Conservation (phyloP, 2,113 vertebrate species). For the Sminthopsis crassicaudata region DNA sequence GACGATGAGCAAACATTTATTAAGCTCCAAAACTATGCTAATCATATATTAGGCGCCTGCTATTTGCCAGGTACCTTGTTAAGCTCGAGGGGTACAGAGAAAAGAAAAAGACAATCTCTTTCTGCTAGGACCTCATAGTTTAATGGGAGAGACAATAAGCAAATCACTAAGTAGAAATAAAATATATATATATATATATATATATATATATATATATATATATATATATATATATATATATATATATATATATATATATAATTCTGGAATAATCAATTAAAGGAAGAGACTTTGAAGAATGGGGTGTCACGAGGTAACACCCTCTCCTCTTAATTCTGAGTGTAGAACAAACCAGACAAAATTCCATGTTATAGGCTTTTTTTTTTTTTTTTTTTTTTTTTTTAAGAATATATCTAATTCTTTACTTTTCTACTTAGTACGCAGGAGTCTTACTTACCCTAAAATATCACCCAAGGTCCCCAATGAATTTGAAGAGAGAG, state of each 20-base stretch:
- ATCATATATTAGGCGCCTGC: too few species aligned
- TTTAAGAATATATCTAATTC: neutral
- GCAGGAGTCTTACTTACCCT: neutral
- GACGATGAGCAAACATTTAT: neutral
- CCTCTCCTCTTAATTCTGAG: too few species aligned
- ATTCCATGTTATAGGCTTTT: too few species aligned
- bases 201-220: too few species aligned
- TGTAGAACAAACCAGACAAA: too few species aligned
- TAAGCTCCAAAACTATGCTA: neutral
- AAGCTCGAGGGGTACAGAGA: neutral
- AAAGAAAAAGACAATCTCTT: neutral
- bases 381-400: too few species aligned
- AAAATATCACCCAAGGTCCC: neutral
- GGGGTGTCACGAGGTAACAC: too few species aligned
- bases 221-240: too few species aligned
- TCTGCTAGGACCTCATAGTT: neutral
- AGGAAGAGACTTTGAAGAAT: too few species aligned
- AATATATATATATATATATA: neutral
- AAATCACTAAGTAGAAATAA: neutral
- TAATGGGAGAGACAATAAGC: neutral
- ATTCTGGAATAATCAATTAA: too few species aligned
- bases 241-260: too few species aligned
- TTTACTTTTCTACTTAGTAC: neutral
- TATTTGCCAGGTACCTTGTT: neutral
- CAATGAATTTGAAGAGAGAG: neutral